These are phyloP conservation scores for Muscidifurax raptorellus DNA, from an alignment of 1,140 invertebrate species.

Conservation along the genomic window DNA sequence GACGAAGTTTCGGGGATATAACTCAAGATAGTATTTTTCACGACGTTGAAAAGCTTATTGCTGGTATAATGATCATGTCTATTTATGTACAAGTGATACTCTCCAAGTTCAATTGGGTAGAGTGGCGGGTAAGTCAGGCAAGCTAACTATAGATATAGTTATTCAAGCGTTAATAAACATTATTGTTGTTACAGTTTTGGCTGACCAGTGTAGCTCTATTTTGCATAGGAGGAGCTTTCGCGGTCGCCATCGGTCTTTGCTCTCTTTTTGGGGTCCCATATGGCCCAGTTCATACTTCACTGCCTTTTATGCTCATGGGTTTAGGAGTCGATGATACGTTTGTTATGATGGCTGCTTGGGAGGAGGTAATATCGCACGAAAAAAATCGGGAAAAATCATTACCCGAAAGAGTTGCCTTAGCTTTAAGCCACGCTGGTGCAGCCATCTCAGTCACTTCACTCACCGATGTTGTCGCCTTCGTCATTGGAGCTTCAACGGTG, in stretches of 20 bases:
- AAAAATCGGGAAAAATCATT: slow-evolving; percentile 76
- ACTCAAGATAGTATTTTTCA: slow-evolving; percentile 82
- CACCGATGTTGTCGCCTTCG: slow-evolving; percentile 87
- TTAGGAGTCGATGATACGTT: slow-evolving; percentile 89
- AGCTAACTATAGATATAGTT: slow-evolving; percentile 15
- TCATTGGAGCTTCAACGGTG: slow-evolving; percentile 83
- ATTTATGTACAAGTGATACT: slow-evolving; percentile 84
- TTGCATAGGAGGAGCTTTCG: slow-evolving; percentile 86
- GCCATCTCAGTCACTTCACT: slow-evolving; percentile 90
- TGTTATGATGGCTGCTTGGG: slow-evolving; percentile 86
- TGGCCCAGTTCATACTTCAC: slow-evolving; percentile 87
- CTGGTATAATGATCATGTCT: slow-evolving; percentile 84
- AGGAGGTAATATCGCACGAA: slow-evolving; percentile 74
- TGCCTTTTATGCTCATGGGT: slow-evolving; percentile 89
- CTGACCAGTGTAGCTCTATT: slow-evolving; percentile 79
- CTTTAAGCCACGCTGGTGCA: slow-evolving; percentile 86
- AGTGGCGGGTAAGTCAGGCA: slow-evolving; percentile 78
- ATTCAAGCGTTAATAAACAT: slow-evolving; percentile 14
- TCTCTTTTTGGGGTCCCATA: slow-evolving; percentile 84
- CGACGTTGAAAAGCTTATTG: slow-evolving; percentile 82
- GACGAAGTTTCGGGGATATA: slow-evolving; percentile 85
- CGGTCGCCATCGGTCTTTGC: slow-evolving; percentile 83
- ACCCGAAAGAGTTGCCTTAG: slow-evolving; percentile 79
- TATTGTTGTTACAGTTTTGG: slow-evolving; percentile 61
- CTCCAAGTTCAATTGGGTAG: slow-evolving; percentile 85